Base-by-base conservation (phyloP, 2,888 invertebrate genomes). In the Drosophila nr. perissopoda region DNA sequence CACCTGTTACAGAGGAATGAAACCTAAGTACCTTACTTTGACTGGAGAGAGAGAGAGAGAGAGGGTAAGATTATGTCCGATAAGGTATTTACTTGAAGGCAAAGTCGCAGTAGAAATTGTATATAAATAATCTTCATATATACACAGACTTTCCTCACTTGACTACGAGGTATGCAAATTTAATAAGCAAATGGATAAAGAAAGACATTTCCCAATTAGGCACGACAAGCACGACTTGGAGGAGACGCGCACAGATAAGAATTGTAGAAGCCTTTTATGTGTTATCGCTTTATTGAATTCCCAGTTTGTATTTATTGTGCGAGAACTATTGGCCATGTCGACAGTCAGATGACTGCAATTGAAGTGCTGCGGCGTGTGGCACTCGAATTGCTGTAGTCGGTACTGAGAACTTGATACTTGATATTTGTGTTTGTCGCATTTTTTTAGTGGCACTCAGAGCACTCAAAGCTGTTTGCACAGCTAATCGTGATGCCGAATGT, bases 281-380 rank as follows among this genome's bases (percentile, higher is more conserved):
- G 54, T 29, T 34, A 68, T 57, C 56, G 42, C 34, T 27, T 27
- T 18, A 21, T 38, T 33, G 10, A 52, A 58, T 51, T 57, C 42
- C 6, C 25, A 31, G 36, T 57, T 42, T 51, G 42, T 42, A 33
- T 36, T 16, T 40, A 13, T 25, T 10, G 16, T 51, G 34, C 13
- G 5, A 25, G 36, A 54, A 10, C 36, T 27, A 31, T 21, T 36
- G 40, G 38, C 27, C 53, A 38, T 52, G 69, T 60, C 54, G 21
- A 13, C 56, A 36, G 4, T 52, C 46, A 46, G 25, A 13, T 72
- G 62, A 54, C 54, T 62, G 66, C 58, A 70, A 51, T 65, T 59
- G 72, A 52, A 52, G 73, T 62, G 70, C 10, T 66, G 62, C 54
- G 40, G 40, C 62, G 36, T 38, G 27, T n/a, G 38, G 21, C 62